Evolutionary conservation across 2,888 invertebrate species (phyloP), one percentile per base, ranked within the genome.

Genomic region (Incurvaria masculella): DNA sequence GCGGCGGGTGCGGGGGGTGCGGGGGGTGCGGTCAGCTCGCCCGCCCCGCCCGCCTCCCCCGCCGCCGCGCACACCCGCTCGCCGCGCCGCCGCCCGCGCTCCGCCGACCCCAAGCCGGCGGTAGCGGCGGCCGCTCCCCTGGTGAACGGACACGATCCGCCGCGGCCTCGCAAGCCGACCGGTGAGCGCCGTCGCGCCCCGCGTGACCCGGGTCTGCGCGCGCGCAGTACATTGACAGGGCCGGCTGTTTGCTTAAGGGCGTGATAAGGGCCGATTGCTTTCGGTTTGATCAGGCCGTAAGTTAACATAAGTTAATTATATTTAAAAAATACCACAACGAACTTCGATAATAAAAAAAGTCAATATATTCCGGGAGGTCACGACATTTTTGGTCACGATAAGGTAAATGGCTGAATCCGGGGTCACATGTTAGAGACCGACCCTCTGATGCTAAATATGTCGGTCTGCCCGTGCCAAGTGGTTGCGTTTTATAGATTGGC

Each of bases 51-150:
- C 52, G 61, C 43, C 47, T 17, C 20, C 45, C n/a, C n/a, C n/a
- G n/a, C n/a, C n/a, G 65, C 67, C 43, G 59, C 79, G 46, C 85
- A 86, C 61, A 88, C 86, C 72, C 79, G 83, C 56, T 91, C 91
- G 45, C 91, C 91, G 21, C 89, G 90, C 61, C 86, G 90, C 55
- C 88, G 89, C 60, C 84, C 88, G 44, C 82, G 85, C 62, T 84
- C 86, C 17, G 83, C 84, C 38, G 81, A 83, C 59, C 80, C 83
- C 1, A 75, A 67, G 52, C 69, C 69, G 21, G 63, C 47, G 17
- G 20, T 54, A 49, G 58, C 60, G 47, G 57, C 52, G 49, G 21
- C 47, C 42, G 66, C 66, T 52, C 68, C 64, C 52, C 57, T 69
- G 48, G 63, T 68, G 53, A 71, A 74, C 57, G 73, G 72, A 21